Conservation (phyloP, 2,888 invertebrate species). For the Trachelus tabidus region DNA sequence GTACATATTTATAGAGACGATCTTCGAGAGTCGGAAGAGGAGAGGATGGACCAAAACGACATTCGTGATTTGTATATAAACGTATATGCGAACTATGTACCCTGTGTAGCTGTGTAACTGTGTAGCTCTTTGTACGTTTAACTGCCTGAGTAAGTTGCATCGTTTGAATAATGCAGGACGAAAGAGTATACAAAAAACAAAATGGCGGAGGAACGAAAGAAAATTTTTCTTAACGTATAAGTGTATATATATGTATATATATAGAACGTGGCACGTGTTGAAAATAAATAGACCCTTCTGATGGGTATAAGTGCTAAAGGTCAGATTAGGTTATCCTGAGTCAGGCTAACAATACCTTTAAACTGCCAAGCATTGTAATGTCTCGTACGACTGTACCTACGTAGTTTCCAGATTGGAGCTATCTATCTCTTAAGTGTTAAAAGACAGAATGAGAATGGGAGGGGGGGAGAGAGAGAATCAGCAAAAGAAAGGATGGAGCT, state of each 20-base stretch:
- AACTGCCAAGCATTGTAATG: not conserved
- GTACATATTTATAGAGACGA: not conserved
- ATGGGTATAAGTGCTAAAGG: not conserved
- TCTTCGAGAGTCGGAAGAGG: not conserved
- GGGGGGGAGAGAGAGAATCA: not conserved
- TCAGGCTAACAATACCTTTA: not conserved
- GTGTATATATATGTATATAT: too few relatives aligned
- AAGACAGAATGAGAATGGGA: too few relatives aligned
- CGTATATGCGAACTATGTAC: not conserved
- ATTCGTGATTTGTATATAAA: not conserved
- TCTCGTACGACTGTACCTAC: not conserved
- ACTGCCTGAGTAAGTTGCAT: not conserved
- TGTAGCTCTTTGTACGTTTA: not conserved
- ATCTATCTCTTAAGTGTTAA: not conserved
- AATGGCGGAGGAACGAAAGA: not conserved
- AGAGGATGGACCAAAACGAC: not conserved
- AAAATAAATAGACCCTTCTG: too few relatives aligned
- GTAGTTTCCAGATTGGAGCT: not conserved
- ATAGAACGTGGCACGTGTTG: too few relatives aligned
- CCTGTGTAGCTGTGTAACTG: not conserved
- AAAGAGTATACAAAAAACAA: not conserved
- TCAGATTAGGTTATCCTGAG: not conserved
- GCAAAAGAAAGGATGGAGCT: not conserved
- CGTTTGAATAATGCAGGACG: not conserved
- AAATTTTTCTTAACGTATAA: too few relatives aligned